A percentile compares a stretch with the other conserved stretches of the same genome.
Evolutionary conservation across 2,888 invertebrate species (phyloP).

Genomic region (Epirrhoe tristata): DNA sequence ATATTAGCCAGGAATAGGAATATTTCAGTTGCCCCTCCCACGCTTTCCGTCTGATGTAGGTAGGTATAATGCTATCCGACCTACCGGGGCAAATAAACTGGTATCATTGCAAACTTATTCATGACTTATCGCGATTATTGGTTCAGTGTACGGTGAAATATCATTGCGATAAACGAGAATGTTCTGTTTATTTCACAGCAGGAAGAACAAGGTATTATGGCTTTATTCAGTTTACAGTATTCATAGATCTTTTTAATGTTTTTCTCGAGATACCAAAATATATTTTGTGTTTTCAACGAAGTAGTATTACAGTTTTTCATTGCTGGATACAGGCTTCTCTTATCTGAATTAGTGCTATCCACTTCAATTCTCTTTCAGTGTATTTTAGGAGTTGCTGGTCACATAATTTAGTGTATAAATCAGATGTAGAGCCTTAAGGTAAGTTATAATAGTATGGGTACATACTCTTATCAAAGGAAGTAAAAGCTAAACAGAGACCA

Average conservation of each 20-base stretch:
- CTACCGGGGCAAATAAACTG: conserved; percentile 21
- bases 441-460: no score
- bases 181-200: conserved; percentile 9
- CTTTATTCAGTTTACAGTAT: neutral
- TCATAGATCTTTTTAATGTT: neutral
- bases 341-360: no score
- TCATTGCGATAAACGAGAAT: conserved; percentile 26
- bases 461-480: no score
- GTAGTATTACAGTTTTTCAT: no score
- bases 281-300: neutral
- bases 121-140: conserved; percentile 33
- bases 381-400: no score
- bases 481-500: no score
- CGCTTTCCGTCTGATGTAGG: conserved; percentile 1
- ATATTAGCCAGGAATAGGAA: neutral
- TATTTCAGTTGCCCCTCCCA: neutral
- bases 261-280: neutral
- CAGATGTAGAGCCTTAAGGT: no score
- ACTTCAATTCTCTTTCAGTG: no score
- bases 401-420: no score
- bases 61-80: neutral
- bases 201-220: neutral
- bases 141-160: conserved; percentile 24
- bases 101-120: conserved; percentile 32
- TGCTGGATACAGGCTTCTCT: no score